phyloP scores from a whole-genome alignment of 2,797 vertebrate species.

The Gastrophryne carolinensis region DNA sequence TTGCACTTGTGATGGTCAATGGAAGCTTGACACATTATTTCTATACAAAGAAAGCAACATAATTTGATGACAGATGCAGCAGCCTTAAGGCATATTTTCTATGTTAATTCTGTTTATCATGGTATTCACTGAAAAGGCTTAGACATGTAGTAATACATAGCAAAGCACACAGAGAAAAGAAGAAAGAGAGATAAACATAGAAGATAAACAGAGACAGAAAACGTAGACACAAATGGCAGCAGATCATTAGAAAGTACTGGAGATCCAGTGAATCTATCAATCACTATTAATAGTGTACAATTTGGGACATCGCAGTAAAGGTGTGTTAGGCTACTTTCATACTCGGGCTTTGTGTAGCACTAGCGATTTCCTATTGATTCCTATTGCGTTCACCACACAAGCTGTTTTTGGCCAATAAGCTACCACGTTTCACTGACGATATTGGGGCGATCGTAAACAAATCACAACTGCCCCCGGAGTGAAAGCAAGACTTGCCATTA shows the following conservation, averaged over 20 bases:
- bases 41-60: constrained; percentile 6
- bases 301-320: neutral
- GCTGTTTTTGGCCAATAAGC: no score
- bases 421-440: no score
- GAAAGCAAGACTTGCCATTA: no score
- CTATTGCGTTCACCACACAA: no score
- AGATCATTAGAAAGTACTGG: neutral
- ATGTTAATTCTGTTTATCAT: constrained; percentile 12
- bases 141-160: neutral
- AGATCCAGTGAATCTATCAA: neutral
- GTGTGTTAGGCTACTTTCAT: no score
- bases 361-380: no score
- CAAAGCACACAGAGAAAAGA: neutral
- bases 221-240: neutral
- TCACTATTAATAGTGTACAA: neutral
- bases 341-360: no score
- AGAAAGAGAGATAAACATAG: neutral
- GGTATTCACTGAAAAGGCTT: neutral
- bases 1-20: neutral
- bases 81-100: constrained; percentile 17
- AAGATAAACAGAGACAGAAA: neutral
- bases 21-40: constrained; percentile 18
- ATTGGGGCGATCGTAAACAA: no score
- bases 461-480: no score
- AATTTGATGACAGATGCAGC: constrained; percentile 24